These are phyloP conservation scores for Psilanteris sp. DNA, from an alignment of 1,140 invertebrate species.

Conservation along the genomic window DNA sequence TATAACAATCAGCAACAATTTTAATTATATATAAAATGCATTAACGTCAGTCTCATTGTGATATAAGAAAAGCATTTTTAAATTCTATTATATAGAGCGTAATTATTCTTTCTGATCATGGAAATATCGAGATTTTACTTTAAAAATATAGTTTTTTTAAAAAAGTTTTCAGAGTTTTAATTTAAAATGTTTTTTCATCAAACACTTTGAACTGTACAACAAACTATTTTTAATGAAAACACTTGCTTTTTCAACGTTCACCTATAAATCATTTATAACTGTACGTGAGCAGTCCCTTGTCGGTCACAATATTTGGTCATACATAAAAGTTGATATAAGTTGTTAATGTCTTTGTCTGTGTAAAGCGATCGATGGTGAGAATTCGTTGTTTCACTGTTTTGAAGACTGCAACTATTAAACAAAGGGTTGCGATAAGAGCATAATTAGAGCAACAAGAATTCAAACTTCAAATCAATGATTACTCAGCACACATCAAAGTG, in stretches of 20 bases:
- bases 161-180: not conserved
- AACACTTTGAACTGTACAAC: not conserved
- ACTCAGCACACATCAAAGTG: constrained; percentile 36
- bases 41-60: no score
- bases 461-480: constrained; percentile 56
- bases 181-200: constrained; percentile 3
- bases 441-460: constrained; percentile 46
- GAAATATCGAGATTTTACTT: not conserved
- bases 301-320: constrained; percentile 29
- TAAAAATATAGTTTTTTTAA: not conserved
- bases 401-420: constrained; percentile 41
- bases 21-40: no score
- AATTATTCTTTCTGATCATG: no score
- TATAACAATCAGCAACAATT: no score
- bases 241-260: not conserved
- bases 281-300: constrained; percentile 8
- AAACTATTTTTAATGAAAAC: constrained; percentile 12
- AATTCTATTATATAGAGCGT: no score
- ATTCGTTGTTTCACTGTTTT: constrained; percentile 41
- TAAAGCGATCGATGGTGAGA: constrained; percentile 29
- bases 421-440: constrained; percentile 55
- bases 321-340: constrained; percentile 39
- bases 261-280: constrained; percentile 8
- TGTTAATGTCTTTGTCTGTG: constrained; percentile 33
- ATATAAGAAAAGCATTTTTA: no score